Base-by-base conservation (phyloP, 2,113 vertebrate species). In the Spilogale gracilis region DNA sequence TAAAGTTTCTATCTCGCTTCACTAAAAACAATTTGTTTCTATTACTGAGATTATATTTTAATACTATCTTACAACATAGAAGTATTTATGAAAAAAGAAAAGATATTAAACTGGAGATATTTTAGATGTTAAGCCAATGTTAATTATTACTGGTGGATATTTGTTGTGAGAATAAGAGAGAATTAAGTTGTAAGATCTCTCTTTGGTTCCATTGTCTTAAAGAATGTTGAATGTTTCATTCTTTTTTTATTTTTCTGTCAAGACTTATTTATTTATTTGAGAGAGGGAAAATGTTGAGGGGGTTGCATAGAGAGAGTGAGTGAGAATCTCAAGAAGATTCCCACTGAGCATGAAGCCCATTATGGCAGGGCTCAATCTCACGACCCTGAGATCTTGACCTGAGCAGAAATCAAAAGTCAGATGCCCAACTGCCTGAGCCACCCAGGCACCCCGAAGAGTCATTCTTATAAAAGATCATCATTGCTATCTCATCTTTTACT, bases 1-100 rank as follows among this genome's bases (percentile, higher is more conserved):
- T 54, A 97, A 12, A 50, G 79, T 97, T 73, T 63, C 63, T 78
- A 5, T 85, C 13, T 85, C 94, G 52, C 8, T 56, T 83, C 56
- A 94, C 6, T 54, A 69, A 80, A 91, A 76, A 81, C 43, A 88
- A 82, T 48, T 67, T 84, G 10, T 95, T 90, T 84, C 12, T 58
- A 30, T 12, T 82, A 9, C 48, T 78, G 8, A 67, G 79, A 60
- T 93, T 84, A 45, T 69, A 96, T 91, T 83, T 90, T 93, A 74
- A 76, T 86, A 65, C 13, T 3, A 54, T 20, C 7, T 32, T 1
- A 79, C 23, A 91, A 79, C 6, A 71, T 6, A 48, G 58, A 71
- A 27, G 2, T 30, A 92, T 76, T 60, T 90, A 6, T 86, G 48
- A 94, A 71, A 84, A 61, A 67, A 50, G 14, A 85, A 85, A 45